Conservation (phyloP, 2,113 vertebrate genomes). For the Meleagris gallopavo region DNA sequence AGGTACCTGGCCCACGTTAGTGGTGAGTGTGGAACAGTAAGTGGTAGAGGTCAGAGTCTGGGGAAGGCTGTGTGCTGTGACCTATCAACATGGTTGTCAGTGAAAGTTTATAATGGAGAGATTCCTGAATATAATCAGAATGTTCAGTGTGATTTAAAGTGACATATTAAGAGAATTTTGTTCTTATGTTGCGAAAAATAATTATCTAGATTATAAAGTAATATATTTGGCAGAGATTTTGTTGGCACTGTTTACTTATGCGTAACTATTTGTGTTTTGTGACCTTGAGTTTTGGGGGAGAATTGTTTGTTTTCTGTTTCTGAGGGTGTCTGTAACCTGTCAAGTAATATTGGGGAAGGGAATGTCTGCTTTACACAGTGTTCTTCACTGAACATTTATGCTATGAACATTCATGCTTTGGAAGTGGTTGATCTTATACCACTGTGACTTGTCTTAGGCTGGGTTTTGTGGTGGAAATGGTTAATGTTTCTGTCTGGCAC, state of each 20-base stretch:
- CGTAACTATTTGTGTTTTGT: neutral
- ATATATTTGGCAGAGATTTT: neutral
- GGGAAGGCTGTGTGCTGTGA: neutral
- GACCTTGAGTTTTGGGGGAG: neutral
- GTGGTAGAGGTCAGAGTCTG: neutral
- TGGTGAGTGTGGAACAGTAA: accelerated
- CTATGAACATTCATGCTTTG: neutral
- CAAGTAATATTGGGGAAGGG: neutral
- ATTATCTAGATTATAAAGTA: neutral
- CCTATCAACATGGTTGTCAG: neutral
- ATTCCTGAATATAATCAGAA: neutral
- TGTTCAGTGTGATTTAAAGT: neutral
- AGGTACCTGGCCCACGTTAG: neutral
- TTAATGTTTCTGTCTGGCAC: neutral
- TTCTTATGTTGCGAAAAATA: neutral
- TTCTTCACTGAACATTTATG: neutral
- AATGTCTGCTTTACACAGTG: neutral
- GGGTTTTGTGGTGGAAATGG: neutral
- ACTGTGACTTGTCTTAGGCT: neutral
- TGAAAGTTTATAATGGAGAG: neutral
- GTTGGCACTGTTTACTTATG: neutral
- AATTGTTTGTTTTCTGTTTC: neutral
- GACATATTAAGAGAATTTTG: neutral
- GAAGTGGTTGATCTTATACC: accelerated
- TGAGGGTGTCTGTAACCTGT: neutral